Conservation (phyloP, 1,140 invertebrate genomes). For the Achroia grisella region DNA sequence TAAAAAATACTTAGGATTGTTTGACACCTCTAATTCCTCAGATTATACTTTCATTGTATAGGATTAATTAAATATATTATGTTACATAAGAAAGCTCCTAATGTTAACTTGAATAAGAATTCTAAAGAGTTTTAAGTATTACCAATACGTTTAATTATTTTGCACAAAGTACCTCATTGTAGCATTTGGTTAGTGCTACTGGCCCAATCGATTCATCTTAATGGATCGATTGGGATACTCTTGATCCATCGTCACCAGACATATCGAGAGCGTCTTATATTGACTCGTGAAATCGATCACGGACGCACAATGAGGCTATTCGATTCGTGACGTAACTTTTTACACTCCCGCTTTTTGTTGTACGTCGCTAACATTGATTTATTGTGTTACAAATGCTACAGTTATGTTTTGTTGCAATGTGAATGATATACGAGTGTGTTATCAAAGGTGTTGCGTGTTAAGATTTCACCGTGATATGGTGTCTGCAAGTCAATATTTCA, state of each 20-base stretch:
- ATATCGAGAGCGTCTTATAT: constrained; percentile 22
- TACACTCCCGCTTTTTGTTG: constrained; percentile 20
- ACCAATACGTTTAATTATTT: constrained; percentile 20
- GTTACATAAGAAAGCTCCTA: too few species aligned
- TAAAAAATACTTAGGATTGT: too few species aligned
- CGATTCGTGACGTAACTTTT: constrained; percentile 32
- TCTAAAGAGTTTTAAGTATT: constrained; percentile 16
- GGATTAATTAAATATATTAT: too few species aligned
- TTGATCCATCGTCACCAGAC: constrained; percentile 9
- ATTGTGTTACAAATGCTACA: constrained; percentile 28
- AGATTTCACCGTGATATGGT: neutral
- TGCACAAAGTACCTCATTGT: constrained; percentile 24
- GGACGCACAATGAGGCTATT: constrained; percentile 4
- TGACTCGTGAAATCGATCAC: constrained; percentile 37
- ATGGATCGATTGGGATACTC: constrained; percentile 13
- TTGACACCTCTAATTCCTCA: too few species aligned
- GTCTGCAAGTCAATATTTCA: too few species aligned
- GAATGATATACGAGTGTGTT: constrained; percentile 6
- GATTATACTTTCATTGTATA: too few species aligned
- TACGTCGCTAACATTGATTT: constrained; percentile 22
- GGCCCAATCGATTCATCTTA: constrained; percentile 22
- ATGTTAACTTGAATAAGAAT: neutral
- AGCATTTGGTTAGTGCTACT: constrained; percentile 17
- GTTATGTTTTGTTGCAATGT: constrained; percentile 16
- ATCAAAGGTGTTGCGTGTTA: neutral